Conservation (phyloP, 2,113 vertebrate genomes). For the Lontra canadensis region DNA sequence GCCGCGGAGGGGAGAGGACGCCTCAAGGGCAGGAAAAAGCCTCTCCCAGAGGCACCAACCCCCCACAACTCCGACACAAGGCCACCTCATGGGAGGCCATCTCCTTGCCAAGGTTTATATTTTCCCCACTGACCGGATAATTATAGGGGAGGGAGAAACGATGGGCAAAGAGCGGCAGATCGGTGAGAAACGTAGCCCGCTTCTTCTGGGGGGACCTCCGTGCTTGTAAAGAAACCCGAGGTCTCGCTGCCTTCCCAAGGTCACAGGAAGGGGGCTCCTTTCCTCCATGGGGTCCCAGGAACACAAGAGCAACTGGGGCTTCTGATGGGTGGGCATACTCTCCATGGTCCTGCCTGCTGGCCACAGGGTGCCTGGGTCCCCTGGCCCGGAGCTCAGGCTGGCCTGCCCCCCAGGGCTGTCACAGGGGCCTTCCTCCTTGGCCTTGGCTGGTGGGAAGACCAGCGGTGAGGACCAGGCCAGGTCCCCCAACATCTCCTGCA, state of each 20-base stretch:
- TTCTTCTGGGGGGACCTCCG: background rate
- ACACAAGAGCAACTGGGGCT: background rate
- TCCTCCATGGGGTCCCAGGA: fast-evolving
- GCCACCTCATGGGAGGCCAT: background rate
- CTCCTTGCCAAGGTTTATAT: background rate
- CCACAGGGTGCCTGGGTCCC: background rate
- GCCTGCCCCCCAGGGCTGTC: too few species aligned
- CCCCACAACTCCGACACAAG: fast-evolving
- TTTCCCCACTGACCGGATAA: constrained; percentile 28
- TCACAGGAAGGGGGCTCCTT: background rate
- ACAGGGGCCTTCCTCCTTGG: too few species aligned
- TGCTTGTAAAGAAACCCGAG: background rate
- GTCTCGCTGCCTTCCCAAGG: background rate
- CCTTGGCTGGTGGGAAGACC: fast-evolving
- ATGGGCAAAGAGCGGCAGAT: background rate
- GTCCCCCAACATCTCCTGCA: too few species aligned
- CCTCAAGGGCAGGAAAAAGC: fast-evolving
- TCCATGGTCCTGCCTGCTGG: background rate
- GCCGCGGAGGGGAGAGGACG: fast-evolving
- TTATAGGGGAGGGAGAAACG: constrained; percentile 1
- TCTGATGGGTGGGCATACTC: fast-evolving
- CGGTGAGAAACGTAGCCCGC: background rate
- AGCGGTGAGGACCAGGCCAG: fast-evolving
- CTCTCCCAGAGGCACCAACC: background rate
- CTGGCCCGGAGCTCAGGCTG: fast-evolving